phyloP scores from a whole-genome alignment of 1,140 invertebrate species.

The Drosophila subpulchrella region DNA sequence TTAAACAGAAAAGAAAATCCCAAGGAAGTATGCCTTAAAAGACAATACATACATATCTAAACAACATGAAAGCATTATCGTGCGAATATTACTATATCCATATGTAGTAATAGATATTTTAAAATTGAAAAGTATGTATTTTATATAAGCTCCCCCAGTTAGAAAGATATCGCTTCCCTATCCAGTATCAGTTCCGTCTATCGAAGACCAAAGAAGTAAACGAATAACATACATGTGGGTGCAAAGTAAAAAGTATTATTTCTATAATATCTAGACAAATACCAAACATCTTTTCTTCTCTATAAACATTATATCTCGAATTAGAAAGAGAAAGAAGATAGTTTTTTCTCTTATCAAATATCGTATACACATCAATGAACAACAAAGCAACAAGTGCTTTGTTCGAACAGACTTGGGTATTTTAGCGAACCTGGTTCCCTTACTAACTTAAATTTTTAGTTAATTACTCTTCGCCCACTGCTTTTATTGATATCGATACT shows the following conservation, averaged over 20 bases:
- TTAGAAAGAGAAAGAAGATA: slow-evolving; percentile 9
- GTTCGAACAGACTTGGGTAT: not conserved
- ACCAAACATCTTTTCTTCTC: not conserved
- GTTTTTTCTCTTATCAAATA: slow-evolving; percentile 3
- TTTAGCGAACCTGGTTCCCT: not conserved
- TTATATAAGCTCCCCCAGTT: not conserved
- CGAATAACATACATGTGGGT: not conserved
- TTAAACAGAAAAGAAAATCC: too few species aligned
- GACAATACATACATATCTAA: not conserved
- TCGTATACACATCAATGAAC: not conserved
- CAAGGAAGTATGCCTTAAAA: not conserved
- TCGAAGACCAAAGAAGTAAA: not conserved
- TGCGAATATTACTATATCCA: not conserved
- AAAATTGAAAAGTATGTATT: not conserved
- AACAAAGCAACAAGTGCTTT: slow-evolving; percentile 21
- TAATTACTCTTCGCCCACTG: slow-evolving; percentile 11
- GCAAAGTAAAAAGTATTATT: not conserved
- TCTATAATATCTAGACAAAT: not conserved
- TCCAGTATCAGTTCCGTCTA: not conserved
- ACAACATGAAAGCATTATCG: slow-evolving; percentile 4
- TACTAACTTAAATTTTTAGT: slow-evolving; percentile 15
- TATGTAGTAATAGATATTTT: not conserved
- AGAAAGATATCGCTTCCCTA: not conserved
- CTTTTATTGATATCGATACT: slow-evolving; percentile 10
- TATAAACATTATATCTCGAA: slow-evolving; percentile 1